Evolutionary conservation across 2,888 invertebrate species (phyloP), one percentile per base, ranked within the genome.

Genomic region (Dilophus febrilis): DNA sequence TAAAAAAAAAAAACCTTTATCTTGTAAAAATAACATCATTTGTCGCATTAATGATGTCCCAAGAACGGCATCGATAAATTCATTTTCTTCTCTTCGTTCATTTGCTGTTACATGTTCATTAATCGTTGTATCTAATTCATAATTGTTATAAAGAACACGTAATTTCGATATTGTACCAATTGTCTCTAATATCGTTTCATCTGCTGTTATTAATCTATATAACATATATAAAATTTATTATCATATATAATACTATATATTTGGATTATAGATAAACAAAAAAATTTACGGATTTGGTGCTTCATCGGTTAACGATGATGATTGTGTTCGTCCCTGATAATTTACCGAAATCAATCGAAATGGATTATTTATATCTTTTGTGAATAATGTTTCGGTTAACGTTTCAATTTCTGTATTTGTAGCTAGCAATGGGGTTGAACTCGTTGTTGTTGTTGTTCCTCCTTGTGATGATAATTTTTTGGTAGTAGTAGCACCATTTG

Each of bases 131-230:
- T 81, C 74, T 42, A 78, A 64, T 52, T 86, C 76, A 56, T 91
- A 94, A 59, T 94, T 92, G 57, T 94, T 83, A 56, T 82, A 74
- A 33, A 94, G 69, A 26, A 69, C 64, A 34, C 74, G 56, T 48
- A 91, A 69, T 51, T 76, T 79, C 46, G 77, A 70, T 44, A 90
- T 74, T 2, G 88, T 85, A 5, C 75, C 67, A 46, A 77, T 44
- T 0, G 53, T 75, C 54, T 73, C 67, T 57, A 72, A 72, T 16
- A 68, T 75, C 46, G 68, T 71, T 10, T 70, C 52, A 44, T 74
- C 67, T 17, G 84, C 68, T 13, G 66, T 67, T 31, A 87, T 57
- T 42, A 87, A 68, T 43, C 86, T 86, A 58, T 29, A 58, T 56
- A 46, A 44, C 43, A 37, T 44, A 36, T 37, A 45, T 57, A 60